These are phyloP conservation scores for Epizoanthus rinbou DNA, from an alignment of 92 coral and sea anemone genomes.

Conservation along the genomic window DNA sequence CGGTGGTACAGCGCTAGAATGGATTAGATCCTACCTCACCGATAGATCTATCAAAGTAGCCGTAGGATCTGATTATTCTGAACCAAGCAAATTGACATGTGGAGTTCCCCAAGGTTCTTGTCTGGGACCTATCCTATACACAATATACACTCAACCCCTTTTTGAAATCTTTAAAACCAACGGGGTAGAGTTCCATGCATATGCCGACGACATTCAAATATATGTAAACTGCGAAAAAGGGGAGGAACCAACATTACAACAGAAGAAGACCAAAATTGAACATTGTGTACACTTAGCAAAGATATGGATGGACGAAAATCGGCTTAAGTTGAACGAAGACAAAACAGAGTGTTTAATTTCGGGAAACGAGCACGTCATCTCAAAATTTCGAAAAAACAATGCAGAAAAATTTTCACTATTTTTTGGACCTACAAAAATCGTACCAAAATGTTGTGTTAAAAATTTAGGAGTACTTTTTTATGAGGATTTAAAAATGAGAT, in stretches of 20 bases:
- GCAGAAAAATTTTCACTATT: background rate
- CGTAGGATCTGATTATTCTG: no score
- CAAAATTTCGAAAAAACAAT: background rate
- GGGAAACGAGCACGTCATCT: background rate
- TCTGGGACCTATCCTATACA: slow-evolving; percentile 41
- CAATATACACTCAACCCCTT: slow-evolving; percentile 28
- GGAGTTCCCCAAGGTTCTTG: slow-evolving; percentile 52
- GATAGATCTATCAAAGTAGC: no score
- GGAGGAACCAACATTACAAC: background rate
- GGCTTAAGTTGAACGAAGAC: background rate
- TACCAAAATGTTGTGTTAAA: background rate
- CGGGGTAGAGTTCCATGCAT: slow-evolving; percentile 29
- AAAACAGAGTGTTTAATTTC: slow-evolving; percentile 6
- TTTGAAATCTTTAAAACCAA: slow-evolving; percentile 33
- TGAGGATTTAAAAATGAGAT: slow-evolving; percentile 5
- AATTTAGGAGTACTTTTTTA: background rate
- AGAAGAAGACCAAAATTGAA: background rate
- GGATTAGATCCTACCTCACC: no score
- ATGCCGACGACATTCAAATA: slow-evolving; percentile 30
- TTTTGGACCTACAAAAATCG: background rate
- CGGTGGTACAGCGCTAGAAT: no score
- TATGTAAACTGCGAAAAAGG: slow-evolving; percentile 5
- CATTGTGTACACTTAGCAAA: background rate
- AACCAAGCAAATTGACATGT: no score
- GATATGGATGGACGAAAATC: slow-evolving; percentile 11